A percentile compares a stretch with the other conserved stretches of the same genome.
phyloP scores from a whole-genome alignment of 2,113 vertebrate species.

The Lamprologus sp. region DNA sequence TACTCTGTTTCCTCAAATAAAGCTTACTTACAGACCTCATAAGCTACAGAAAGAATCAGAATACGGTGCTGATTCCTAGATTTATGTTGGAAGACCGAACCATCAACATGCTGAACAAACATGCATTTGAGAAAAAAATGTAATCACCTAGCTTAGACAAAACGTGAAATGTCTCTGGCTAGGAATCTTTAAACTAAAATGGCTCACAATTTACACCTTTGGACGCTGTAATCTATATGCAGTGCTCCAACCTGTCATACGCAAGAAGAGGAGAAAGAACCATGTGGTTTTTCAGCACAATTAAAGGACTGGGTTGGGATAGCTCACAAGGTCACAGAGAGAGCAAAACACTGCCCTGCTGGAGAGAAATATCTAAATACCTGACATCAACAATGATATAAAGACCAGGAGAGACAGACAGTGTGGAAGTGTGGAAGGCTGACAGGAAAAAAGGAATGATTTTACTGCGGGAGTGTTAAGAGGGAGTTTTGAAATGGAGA shows the following conservation, averaged over 20 bases:
- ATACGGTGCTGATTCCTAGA: not conserved
- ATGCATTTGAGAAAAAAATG: accelerated
- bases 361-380: not conserved
- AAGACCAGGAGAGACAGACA: not conserved
- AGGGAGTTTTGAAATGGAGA: constrained; percentile 43
- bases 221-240: not conserved
- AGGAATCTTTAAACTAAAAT: not conserved
- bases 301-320: not conserved
- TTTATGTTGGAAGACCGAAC: not conserved
- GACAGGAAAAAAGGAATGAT: constrained; percentile 19
- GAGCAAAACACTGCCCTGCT: not conserved
- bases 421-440: constrained; percentile 6
- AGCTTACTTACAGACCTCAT: not conserved
- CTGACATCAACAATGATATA: not conserved
- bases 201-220: accelerated
- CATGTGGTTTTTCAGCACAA: accelerated
- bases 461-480: constrained; percentile 6
- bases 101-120: not conserved
- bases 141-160: not conserved
- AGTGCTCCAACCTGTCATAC: not conserved
- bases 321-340: not conserved
- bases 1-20: not conserved
- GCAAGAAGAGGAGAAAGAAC: not conserved
- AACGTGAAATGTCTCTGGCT: not conserved
- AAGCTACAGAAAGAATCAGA: not conserved